These are phyloP conservation scores for Karalla daura DNA, from an alignment of 2,797 vertebrate genomes.

Conservation along the genomic window DNA sequence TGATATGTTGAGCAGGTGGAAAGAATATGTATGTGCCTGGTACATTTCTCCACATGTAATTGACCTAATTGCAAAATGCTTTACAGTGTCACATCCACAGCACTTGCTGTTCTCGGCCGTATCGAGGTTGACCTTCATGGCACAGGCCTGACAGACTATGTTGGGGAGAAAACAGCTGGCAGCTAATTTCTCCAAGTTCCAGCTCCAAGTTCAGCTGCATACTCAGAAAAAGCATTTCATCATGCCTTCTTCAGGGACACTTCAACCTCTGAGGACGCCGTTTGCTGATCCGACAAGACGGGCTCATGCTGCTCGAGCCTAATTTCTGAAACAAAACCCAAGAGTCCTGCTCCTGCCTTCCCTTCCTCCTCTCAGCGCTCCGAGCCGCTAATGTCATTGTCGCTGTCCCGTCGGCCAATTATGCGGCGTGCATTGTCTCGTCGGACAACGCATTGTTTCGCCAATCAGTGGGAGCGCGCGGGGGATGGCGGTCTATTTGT, in stretches of 20 bases:
- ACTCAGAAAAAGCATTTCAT: slow-evolving; percentile 26
- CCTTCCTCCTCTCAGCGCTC: slow-evolving; percentile 37
- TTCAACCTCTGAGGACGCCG: slow-evolving; percentile 38
- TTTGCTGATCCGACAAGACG: slow-evolving; percentile 71
- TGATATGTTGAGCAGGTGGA: not conserved
- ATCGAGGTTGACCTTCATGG: slow-evolving; percentile 7
- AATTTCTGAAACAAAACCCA: slow-evolving; percentile 64
- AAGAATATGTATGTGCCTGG: too few relatives aligned
- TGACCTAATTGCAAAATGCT: not conserved
- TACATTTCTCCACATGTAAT: not conserved
- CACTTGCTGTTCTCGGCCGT: not conserved
- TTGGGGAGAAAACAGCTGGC: slow-evolving; percentile 19
- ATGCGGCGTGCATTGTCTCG: slow-evolving; percentile 67
- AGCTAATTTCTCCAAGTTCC: slow-evolving; percentile 18
- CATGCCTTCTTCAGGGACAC: slow-evolving; percentile 46
- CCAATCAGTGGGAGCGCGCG: slow-evolving; percentile 55
- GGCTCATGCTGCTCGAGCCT: slow-evolving; percentile 42
- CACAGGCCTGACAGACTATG: not conserved
- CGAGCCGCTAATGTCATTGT: slow-evolving; percentile 71
- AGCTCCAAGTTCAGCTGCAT: slow-evolving; percentile 19
- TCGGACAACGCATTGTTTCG: slow-evolving; percentile 73
- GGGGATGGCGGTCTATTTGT: slow-evolving; percentile 56
- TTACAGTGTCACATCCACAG: not conserved
- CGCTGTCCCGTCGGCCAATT: slow-evolving; percentile 74
- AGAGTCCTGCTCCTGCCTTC: slow-evolving; percentile 43